Conservation (phyloP, 2,113 vertebrate genomes). For the Melanotaenia duboulayi region DNA sequence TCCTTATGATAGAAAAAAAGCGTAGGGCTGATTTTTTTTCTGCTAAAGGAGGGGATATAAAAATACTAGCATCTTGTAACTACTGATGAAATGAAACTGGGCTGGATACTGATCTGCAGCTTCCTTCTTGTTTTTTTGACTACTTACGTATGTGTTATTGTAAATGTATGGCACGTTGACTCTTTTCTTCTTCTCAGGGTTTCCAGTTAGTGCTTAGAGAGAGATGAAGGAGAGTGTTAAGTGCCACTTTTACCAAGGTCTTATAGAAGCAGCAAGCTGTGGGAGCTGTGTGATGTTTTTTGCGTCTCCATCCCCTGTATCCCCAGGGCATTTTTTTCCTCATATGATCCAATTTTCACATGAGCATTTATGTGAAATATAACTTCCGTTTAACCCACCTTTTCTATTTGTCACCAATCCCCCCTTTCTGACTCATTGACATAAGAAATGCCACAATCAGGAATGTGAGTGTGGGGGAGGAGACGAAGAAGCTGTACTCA, state of each 20-base stretch:
- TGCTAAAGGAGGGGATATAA: too few species aligned
- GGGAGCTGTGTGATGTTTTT: conserved; percentile 8
- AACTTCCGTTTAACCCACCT: neutral
- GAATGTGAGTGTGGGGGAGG: conserved; percentile 42
- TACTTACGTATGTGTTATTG: neutral
- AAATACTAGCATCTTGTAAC: neutral
- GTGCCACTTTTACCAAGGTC: conserved; percentile 48
- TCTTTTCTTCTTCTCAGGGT: conserved; percentile 14
- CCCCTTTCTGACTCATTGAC: conserved; percentile 24
- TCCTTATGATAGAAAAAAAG: too few species aligned
- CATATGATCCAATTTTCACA: conserved; percentile 7
- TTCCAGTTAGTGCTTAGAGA: conserved; percentile 64
- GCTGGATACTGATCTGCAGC: neutral
- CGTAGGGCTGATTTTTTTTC: too few species aligned
- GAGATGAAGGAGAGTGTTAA: conserved; percentile 50
- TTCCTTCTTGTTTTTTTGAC: neutral
- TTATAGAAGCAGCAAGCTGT: conserved; percentile 13
- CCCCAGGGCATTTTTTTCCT: conserved; percentile 33
- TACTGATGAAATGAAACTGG: neutral
- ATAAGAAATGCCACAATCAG: conserved; percentile 54
- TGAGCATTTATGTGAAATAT: conserved; percentile 33
- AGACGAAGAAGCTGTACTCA: conserved; percentile 30
- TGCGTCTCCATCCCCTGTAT: neutral
- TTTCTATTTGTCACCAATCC: neutral
- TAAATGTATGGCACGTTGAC: conserved; percentile 21